Evolutionary conservation across 2,797 vertebrate species (phyloP), one percentile per base, ranked within the genome.

Genomic region (Xerus rutilus): DNA sequence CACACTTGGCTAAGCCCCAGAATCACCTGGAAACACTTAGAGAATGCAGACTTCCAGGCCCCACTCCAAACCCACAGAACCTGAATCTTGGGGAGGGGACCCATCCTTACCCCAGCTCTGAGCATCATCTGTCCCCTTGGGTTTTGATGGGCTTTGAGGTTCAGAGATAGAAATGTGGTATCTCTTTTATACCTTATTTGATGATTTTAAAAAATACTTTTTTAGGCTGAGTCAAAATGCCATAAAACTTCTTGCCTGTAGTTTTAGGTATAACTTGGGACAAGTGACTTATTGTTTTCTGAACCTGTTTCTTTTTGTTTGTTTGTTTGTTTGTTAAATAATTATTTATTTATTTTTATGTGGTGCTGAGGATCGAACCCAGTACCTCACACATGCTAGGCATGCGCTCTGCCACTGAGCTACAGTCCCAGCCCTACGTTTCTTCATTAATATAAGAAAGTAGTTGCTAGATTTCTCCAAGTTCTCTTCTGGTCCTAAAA

Each of bases 371-470:
- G 49, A 52, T 52, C 49, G 15, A 52, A 52, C 14, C 49, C 49
- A 17, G 49, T 52, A 52, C 14, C 49, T 52, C 49, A 17, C 49
- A 52, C 49, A 52, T 15, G 49, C 49, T 52, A 52, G 49, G 14
- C 49, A 52, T 4, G 14, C 15, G 49, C 49, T 52, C 14, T 52
- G 49, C 14, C 49, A 52, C 14, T 14, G 49, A 52, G 49, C 49
- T 17, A 15, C 15, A 17, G 49, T 14, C 49, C 49, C 49, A 52
- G 49, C 49, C 14, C 49, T 52, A 79, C 59, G 25, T 91, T 78
- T 96, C 59, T 78, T 88, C 3, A 49, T 77, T 49, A 39, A 77
- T 82, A 78, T 67, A 74, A 54, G 54, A 77, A 69, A 64, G 49
- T 45, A 7, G 13, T 30, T 70, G 30, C 52, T 72, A 30, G 43